Evolutionary conservation across 2,113 vertebrate genomes (phyloP).

Genomic region (Tragelaphus buxtoni): DNA sequence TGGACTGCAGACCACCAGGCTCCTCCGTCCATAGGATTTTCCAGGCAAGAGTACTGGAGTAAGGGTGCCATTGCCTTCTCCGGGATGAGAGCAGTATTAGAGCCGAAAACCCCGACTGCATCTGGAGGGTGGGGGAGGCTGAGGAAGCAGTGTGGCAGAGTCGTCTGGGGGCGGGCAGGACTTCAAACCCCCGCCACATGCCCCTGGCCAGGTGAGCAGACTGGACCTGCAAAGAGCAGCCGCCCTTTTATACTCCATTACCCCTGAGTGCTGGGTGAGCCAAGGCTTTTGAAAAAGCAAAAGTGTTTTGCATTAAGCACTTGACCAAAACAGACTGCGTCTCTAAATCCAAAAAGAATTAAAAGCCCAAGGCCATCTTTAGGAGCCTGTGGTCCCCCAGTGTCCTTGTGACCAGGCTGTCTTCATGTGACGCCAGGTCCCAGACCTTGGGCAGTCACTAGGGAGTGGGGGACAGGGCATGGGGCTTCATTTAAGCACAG

Average conservation of each 20-base stretch:
- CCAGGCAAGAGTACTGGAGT: no score
- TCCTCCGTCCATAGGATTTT: no score
- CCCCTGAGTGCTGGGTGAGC: background rate
- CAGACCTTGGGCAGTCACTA: background rate
- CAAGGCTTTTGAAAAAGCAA: background rate
- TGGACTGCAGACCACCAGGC: no score
- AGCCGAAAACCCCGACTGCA: background rate
- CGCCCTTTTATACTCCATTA: constrained; percentile 23
- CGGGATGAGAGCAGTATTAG: background rate
- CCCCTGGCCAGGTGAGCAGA: background rate
- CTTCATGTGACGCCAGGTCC: background rate
- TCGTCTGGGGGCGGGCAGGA: background rate
- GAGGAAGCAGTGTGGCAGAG: background rate
- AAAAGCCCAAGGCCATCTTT: background rate
- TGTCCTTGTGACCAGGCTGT: background rate
- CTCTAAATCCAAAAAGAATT: background rate
- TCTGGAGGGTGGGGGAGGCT: background rate
- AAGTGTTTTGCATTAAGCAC: background rate
- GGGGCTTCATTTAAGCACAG: background rate
- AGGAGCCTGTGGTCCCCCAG: background rate
- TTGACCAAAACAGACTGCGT: background rate
- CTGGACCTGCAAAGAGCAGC: background rate
- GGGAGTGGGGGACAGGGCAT: background rate
- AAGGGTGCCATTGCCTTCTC: no score
- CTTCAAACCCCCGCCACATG: background rate